Percentiles rank a stretch among this genome's conserved stretches.
phyloP scores from a whole-genome alignment of 1,140 invertebrate genomes.

The Orius laevigatus region DNA sequence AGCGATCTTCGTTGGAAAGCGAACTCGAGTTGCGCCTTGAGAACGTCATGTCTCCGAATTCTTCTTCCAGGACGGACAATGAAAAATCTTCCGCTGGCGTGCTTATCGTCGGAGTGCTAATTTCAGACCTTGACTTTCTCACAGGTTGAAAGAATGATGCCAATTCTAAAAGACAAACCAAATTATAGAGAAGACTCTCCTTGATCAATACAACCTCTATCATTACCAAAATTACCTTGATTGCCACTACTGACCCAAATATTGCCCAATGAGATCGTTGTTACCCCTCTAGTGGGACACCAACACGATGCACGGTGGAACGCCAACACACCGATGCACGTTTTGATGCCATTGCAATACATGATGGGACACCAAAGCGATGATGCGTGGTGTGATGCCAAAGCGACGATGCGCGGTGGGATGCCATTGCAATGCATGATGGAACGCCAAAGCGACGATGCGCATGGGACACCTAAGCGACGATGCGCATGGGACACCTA shows the following conservation, averaged over 20 bases:
- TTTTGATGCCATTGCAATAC: too few relatives aligned
- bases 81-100: slow-evolving; percentile 2
- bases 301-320: too few relatives aligned
- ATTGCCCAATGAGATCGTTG: background rate
- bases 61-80: slow-evolving; percentile 7
- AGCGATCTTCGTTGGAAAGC: background rate
- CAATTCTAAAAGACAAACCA: background rate
- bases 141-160: background rate
- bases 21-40: background rate
- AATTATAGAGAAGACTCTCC: background rate
- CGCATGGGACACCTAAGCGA: too few relatives aligned
- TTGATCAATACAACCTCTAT: background rate
- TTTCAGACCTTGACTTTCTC: background rate
- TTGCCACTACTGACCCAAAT: background rate
- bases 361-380: too few relatives aligned
- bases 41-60: background rate
- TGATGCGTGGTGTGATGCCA: too few relatives aligned
- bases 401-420: too few relatives aligned
- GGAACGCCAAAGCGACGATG: too few relatives aligned
- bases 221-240: background rate
- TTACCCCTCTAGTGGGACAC: too few relatives aligned
- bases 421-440: too few relatives aligned
- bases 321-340: too few relatives aligned
- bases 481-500: too few relatives aligned
- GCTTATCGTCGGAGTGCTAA: slow-evolving; percentile 2